Evolutionary conservation across 2,888 invertebrate species (phyloP), one percentile per base, ranked within the genome.

Genomic region (Arrhopalites spinosus): DNA sequence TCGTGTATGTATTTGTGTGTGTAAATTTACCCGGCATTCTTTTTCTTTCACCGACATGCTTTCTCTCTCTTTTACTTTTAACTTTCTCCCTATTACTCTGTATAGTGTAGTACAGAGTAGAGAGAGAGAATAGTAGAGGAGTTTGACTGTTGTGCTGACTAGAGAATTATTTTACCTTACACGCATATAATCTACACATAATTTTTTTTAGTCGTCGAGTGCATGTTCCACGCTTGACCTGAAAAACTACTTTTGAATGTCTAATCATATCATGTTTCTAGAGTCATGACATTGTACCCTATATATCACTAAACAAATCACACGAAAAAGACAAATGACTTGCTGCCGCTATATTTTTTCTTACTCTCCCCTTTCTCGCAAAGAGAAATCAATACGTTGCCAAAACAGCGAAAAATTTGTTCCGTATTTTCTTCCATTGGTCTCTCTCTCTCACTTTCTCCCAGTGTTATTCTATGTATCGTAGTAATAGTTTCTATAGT

Each of bases 301-400:
- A 64, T 66, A 73, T 63, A 76, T 74, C 77, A 74, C 73, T 67
- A 74, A 79, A 77, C 77, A 81, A 81, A 81, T 81, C 81, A 80
- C 75, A 78, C 53, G 78, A 78, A 77, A 75, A 78, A 81, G 80
- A 81, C 81, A 80, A 81, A 80, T 81, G 77, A 78, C 79, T 80
- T n/a, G 78, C 66, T 77, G 78, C 74, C 76, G 76, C 76, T 78
- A 76, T 74, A 5, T 11, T 69, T 47, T 71, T 75, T 50, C 63
- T 53, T 17, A 53, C 20, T 23, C 17, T 20, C 23, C n/a, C 53
- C 20, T 53, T 53, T 50, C 47, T 59, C 25, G 25, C 43, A 56
- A 56, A 71, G 71, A 71, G 71, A 78, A 78, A 77, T 78, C 80
- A 74, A 77, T 77, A 75, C 27, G 70, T 68, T 77, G 61, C 71